phyloP scores from a whole-genome alignment of 2,888 invertebrate species.

The Meandrusa payeni region DNA sequence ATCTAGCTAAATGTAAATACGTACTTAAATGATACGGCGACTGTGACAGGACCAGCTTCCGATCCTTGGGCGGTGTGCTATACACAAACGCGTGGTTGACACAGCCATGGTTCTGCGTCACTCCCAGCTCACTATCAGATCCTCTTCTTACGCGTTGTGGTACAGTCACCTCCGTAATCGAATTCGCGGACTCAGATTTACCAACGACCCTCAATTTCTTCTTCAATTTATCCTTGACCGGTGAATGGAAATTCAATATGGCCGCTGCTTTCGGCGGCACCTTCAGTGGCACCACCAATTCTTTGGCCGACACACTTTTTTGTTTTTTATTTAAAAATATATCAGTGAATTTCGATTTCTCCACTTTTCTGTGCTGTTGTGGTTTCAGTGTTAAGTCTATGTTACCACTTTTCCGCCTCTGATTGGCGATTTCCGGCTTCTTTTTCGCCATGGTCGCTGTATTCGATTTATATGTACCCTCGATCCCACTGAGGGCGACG shows the following conservation, averaged over 20 bases:
- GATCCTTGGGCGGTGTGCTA: conserved; percentile 75
- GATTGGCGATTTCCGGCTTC: conserved; percentile 55
- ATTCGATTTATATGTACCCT: conserved; percentile 71
- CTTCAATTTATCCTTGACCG: conserved; percentile 56
- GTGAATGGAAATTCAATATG: conserved; percentile 79
- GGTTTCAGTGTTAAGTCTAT: conserved; percentile 67
- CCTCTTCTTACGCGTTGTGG: conserved; percentile 61
- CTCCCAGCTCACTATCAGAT: conserved; percentile 69
- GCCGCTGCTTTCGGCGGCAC: conserved; percentile 84
- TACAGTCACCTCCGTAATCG: conserved; percentile 50
- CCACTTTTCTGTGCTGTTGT: conserved; percentile 58
- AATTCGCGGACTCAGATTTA: conserved; percentile 66
- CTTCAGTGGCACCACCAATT: conserved; percentile 66
- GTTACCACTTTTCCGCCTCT: conserved; percentile 66
- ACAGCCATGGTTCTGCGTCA: conserved; percentile 55
- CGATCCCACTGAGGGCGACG: conserved; percentile 66
- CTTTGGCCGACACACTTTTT: conserved; percentile 68
- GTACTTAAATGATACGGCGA: conserved; percentile 61
- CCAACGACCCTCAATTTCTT: conserved; percentile 63
- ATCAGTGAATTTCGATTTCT: conserved; percentile 71
- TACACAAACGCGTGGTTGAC: conserved; percentile 74
- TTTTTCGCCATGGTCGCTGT: conserved; percentile 71
- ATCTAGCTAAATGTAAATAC: conserved; percentile 42
- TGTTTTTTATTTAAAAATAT: conserved; percentile 72
- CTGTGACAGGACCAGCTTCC: conserved; percentile 64